A percentile compares a stretch with the other conserved stretches of the same genome.
phyloP scores from a whole-genome alignment of 1,140 invertebrate species.

The Zaprionus ghesquierei region DNA sequence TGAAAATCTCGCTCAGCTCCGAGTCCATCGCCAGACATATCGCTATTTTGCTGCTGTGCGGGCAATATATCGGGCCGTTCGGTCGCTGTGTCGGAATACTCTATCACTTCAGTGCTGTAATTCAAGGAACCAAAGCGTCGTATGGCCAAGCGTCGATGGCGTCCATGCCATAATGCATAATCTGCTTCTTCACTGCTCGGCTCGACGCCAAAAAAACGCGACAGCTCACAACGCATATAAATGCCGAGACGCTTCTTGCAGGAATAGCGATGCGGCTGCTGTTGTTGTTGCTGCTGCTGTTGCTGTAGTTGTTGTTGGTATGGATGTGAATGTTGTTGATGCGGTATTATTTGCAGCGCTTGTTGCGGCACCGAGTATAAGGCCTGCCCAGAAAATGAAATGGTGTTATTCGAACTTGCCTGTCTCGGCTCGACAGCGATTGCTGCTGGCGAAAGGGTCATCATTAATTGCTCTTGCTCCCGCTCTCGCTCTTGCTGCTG shows the following conservation, averaged over 20 bases:
- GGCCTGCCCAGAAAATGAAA: constrained; percentile 5
- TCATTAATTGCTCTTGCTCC: constrained; percentile 17
- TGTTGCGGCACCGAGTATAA: constrained; percentile 42
- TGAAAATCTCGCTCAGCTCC: constrained; percentile 60
- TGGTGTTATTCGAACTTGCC: neutral
- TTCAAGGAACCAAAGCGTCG: constrained; percentile 72
- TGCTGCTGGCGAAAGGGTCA: neutral
- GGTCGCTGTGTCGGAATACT: constrained; percentile 20
- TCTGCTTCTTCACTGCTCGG: constrained; percentile 86
- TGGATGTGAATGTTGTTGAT: constrained; percentile 36
- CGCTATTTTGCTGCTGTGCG: constrained; percentile 47
- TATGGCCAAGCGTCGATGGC: constrained; percentile 86
- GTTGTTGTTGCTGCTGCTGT: constrained; percentile 30
- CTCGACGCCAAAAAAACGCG: constrained; percentile 89
- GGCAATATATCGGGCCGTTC: constrained; percentile 83
- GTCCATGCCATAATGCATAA: constrained; percentile 86
- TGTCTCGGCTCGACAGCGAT: neutral
- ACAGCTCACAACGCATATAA: constrained; percentile 87
- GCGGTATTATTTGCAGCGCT: constrained; percentile 2
- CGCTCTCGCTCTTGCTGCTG: neutral
- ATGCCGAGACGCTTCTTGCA: constrained; percentile 82
- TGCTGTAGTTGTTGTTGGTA: constrained; percentile 2
- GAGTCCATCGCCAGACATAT: constrained; percentile 26
- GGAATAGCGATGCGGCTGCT: constrained; percentile 56
- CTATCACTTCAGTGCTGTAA: constrained; percentile 24